Conservation (phyloP, 1,140 invertebrate species). For the Amphibalanus amphitrite region DNA sequence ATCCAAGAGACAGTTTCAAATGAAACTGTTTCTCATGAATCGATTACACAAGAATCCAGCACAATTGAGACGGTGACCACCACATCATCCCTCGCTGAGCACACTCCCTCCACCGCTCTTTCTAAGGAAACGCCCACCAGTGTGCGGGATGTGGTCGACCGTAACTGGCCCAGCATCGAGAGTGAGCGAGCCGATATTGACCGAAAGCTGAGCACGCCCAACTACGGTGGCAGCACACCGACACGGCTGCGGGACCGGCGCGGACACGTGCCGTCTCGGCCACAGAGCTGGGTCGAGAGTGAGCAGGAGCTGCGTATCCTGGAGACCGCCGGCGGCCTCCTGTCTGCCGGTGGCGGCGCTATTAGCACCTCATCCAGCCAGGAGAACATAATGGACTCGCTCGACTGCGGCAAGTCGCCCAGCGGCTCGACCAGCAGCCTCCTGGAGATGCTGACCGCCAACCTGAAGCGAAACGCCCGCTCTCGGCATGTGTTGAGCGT, state of each 20-base stretch:
- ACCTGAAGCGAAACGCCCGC: conserved; percentile 16
- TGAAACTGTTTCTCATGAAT: too few relatives aligned
- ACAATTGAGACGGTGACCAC: too few relatives aligned
- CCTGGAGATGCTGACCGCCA: conserved; percentile 15
- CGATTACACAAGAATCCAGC: too few relatives aligned
- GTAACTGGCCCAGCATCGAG: too few relatives aligned
- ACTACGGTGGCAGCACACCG: conserved; percentile 14
- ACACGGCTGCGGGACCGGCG: conserved; percentile 19
- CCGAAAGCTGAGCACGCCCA: conserved; percentile 19
- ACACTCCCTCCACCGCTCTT: too few relatives aligned
- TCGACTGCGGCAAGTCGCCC: conserved; percentile 27
- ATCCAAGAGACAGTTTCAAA: too few relatives aligned
- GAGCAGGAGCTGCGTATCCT: conserved; percentile 9
- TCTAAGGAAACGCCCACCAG: too few relatives aligned
- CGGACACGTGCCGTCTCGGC: conserved; percentile 17
- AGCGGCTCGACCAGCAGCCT: conserved; percentile 17
- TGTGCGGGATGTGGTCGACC: too few relatives aligned
- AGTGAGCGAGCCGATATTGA: conserved; percentile 6
- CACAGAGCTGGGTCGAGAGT: conserved; percentile 18
- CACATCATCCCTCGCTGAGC: too few relatives aligned
- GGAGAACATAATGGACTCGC: conserved; percentile 17
- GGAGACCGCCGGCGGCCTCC: not conserved
- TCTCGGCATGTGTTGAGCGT: conserved; percentile 18
- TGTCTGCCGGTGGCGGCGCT: too few relatives aligned
- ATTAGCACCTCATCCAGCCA: conserved; percentile 13